Percentiles rank a stretch among this genome's conserved stretches.
Evolutionary conservation across 2,113 vertebrate species (phyloP).

Genomic region (Hypomesus transpacificus): DNA sequence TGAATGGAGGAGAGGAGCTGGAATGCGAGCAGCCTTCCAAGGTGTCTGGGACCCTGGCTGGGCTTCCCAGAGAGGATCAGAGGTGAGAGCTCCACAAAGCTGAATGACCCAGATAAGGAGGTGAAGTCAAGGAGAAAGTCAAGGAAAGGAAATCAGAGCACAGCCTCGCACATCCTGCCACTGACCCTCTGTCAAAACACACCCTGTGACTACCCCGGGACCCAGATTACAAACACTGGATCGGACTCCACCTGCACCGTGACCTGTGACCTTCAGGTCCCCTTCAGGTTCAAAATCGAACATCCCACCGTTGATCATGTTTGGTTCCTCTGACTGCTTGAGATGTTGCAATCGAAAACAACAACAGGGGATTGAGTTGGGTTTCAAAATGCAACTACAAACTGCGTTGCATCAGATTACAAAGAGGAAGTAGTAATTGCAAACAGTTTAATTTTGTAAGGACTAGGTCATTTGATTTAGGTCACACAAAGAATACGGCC

Average conservation of each 20-base stretch:
- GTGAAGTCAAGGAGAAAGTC: not conserved
- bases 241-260: not conserved
- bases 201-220: not conserved
- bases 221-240: not conserved
- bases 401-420: conserved; percentile 38
- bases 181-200: conserved; percentile 1
- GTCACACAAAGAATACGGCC: too few relatives aligned
- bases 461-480: not conserved
- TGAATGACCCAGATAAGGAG: conserved; percentile 4
- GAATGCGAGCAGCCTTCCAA: not conserved
- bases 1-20: not conserved
- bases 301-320: too few relatives aligned
- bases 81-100: conserved; percentile 3
- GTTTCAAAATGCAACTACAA: conserved; percentile 11
- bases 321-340: too few relatives aligned
- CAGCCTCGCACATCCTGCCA: not conserved
- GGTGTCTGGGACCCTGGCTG: not conserved
- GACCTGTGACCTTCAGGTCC: not conserved
- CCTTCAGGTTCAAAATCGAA: not conserved
- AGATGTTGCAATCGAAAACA: too few relatives aligned
- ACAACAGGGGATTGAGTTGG: not conserved
- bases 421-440: conserved; percentile 41
- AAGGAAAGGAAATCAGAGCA: not conserved
- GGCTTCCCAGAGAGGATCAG: too few relatives aligned
- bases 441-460: conserved; percentile 27